Percentiles rank a stretch among this genome's conserved stretches.
These are phyloP conservation scores for Lycia hirtaria DNA, from an alignment of 2,888 invertebrate genomes.

Conservation along the genomic window DNA sequence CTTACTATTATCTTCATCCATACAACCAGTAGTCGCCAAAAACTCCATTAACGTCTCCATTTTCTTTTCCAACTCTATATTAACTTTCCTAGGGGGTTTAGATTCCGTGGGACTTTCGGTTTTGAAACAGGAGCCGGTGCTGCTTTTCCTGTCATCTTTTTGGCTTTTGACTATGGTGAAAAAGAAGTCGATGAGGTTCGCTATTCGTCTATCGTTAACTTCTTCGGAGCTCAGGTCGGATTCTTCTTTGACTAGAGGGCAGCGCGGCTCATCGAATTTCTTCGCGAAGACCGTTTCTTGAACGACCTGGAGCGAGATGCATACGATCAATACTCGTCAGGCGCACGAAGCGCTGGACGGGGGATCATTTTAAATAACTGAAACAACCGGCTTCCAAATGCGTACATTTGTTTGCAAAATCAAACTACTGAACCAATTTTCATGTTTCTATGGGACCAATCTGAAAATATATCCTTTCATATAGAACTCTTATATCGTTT, in stretches of 20 bases:
- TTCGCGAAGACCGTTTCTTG: conserved; percentile 76
- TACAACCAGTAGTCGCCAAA: conserved; percentile 75
- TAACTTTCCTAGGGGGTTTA: conserved; percentile 61
- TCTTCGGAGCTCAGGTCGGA: conserved; percentile 75
- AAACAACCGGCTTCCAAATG: too few relatives aligned
- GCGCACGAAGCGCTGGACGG: conserved; percentile 72
- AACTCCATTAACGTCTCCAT: conserved; percentile 82
- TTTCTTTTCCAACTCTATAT: conserved; percentile 76
- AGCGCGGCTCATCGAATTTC: conserved; percentile 69
- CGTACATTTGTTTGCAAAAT: too few relatives aligned
- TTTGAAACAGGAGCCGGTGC: conserved; percentile 76
- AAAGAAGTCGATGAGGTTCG: conserved; percentile 80
- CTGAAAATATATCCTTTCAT: too few relatives aligned
- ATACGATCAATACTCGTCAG: conserved; percentile 64
- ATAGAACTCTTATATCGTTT: too few relatives aligned
- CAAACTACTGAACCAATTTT: too few relatives aligned
- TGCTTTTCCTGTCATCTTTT: conserved; percentile 73
- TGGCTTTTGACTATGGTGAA: conserved; percentile 82
- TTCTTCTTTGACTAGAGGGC: conserved; percentile 77
- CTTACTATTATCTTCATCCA: conserved; percentile 60
- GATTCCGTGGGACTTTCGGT: conserved; percentile 69
- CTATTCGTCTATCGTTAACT: conserved; percentile 72
- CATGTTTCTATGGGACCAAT: too few relatives aligned
- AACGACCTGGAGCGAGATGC: conserved; percentile 63
- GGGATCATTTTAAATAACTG: too few relatives aligned